These are phyloP conservation scores for Scolopax bukidnonensis DNA, from an alignment of 2,797 vertebrate genomes.

Conservation along the genomic window DNA sequence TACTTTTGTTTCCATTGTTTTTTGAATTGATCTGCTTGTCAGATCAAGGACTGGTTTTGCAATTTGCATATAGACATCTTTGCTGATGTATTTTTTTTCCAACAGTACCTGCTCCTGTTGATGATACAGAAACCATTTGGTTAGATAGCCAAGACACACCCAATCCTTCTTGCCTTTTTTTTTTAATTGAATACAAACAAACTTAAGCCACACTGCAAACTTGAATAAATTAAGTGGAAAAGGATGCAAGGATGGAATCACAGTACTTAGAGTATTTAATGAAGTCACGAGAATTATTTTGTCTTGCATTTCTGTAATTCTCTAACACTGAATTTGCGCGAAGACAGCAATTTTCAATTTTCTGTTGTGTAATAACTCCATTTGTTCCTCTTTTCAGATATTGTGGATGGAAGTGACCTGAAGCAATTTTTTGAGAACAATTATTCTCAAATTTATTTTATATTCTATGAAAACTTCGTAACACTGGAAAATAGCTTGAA, in stretches of 20 bases:
- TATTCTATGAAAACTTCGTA: slow-evolving; percentile 99
- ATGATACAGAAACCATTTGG: not conserved
- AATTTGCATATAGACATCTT: not conserved
- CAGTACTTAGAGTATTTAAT: not conserved
- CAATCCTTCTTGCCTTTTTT: not conserved
- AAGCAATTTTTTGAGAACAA: slow-evolving; percentile 97
- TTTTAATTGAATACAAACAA: not conserved
- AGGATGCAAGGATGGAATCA: not conserved
- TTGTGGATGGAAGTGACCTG: slow-evolving; percentile 91
- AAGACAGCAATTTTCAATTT: not conserved
- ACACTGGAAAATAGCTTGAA: slow-evolving; percentile 99
- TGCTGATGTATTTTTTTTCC: not conserved
- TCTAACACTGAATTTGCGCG: not conserved
- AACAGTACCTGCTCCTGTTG: not conserved
- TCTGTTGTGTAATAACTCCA: not conserved
- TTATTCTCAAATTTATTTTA: slow-evolving; percentile 99
- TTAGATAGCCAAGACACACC: not conserved
- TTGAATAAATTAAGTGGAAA: not conserved
- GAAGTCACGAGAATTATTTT: not conserved
- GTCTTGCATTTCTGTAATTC: not conserved
- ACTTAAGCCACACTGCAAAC: not conserved
- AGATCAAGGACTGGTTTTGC: not conserved
- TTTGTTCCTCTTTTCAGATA: slow-evolving; percentile 82
- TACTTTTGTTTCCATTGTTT: not conserved
- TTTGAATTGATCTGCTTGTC: not conserved